phyloP scores from a whole-genome alignment of 2,797 vertebrate genomes.

The Ptychadena robeensis region DNA sequence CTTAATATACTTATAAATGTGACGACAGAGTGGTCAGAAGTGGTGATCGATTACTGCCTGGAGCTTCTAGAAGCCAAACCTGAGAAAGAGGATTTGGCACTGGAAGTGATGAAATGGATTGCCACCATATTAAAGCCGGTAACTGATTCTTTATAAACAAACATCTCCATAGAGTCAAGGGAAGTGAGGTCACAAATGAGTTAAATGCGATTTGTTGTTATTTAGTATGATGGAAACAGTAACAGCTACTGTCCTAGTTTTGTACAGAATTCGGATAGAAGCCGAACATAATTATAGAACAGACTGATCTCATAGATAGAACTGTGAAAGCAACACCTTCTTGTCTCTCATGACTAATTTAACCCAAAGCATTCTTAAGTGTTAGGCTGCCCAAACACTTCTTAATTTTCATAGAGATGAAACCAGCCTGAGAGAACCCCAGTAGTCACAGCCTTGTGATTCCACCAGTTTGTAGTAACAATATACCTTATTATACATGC shows the following conservation, averaged over 20 bases:
- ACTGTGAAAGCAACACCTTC: constrained; percentile 19
- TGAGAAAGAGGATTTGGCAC: no score
- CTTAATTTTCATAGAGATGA: neutral
- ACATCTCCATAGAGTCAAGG: neutral
- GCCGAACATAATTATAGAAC: constrained; percentile 17
- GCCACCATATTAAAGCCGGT: no score
- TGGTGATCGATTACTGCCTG: no score
- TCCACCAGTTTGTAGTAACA: no score
- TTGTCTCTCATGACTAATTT: constrained; percentile 14
- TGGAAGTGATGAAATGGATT: no score
- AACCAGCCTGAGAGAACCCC: neutral
- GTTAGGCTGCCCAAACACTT: neutral
- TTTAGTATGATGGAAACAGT: constrained; percentile 4
- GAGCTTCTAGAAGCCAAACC: no score
- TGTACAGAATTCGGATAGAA: neutral
- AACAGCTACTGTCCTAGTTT: constrained; percentile 26
- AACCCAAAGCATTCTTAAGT: neutral
- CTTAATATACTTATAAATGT: no score
- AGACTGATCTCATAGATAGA: constrained; percentile 26
- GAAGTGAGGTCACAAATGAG: constrained; percentile 4
- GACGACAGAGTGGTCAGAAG: no score
- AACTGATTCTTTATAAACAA: neutral
- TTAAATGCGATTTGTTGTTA: neutral
- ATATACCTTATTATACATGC: no score
- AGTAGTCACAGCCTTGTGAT: no score